Percentiles rank a stretch among this genome's conserved stretches.
These are phyloP conservation scores for Seriola quinqueradiata DNA, from an alignment of 2,113 vertebrate genomes.

Conservation along the genomic window DNA sequence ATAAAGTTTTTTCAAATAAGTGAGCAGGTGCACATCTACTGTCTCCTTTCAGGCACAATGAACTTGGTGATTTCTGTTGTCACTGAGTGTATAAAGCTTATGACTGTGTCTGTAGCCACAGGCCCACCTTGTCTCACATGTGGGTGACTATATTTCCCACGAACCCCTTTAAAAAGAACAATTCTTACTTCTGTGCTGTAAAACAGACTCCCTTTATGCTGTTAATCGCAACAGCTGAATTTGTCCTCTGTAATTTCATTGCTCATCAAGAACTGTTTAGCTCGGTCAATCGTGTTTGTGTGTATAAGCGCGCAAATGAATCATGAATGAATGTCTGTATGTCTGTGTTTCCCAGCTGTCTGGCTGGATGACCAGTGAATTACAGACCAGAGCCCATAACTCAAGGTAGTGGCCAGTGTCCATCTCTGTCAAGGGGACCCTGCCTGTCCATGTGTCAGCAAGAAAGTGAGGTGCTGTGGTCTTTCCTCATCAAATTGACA, in stretches of 20 bases:
- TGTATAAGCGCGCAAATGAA: not conserved
- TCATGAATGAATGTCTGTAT: not conserved
- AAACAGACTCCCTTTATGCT: too few species aligned
- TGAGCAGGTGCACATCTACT: not conserved
- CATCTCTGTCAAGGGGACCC: not conserved
- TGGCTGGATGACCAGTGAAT: not conserved
- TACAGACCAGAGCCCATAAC: not conserved
- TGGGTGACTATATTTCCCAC: not conserved
- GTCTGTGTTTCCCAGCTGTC: not conserved
- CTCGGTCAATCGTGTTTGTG: not conserved
- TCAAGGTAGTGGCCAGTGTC: not conserved
- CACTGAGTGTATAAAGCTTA: not conserved
- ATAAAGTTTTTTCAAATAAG: not conserved
- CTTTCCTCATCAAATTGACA: not conserved
- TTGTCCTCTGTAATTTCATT: not conserved
- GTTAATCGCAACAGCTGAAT: too few species aligned
- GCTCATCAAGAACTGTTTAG: not conserved
- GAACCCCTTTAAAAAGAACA: not conserved
- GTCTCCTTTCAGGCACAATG: not conserved
- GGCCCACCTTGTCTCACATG: not conserved
- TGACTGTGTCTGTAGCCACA: not conserved
- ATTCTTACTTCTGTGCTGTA: not conserved
- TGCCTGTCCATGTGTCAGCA: not conserved
- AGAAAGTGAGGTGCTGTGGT: not conserved
- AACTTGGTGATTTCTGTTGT: not conserved